phyloP scores from a whole-genome alignment of 92 coral and sea anemone genomes.

The Phenganax subtilis region DNA sequence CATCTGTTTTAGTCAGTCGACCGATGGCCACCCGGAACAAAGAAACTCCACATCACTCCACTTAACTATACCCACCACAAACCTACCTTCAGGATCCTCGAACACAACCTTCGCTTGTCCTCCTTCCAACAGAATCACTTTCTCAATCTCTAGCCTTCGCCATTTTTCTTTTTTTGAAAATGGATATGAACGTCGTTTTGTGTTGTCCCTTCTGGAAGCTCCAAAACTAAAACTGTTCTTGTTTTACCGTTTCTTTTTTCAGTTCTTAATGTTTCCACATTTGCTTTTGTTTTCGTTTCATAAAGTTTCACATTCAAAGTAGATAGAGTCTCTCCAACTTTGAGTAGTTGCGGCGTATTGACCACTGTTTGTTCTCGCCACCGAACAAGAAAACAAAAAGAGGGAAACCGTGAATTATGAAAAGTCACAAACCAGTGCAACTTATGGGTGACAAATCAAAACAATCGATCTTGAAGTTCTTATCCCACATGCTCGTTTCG shows the following conservation, averaged over 20 bases:
- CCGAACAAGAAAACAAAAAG: neutral
- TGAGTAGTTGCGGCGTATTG: neutral
- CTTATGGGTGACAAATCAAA: too few relatives aligned
- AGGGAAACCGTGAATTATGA: too few relatives aligned
- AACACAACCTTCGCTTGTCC: slow-evolving; percentile 22
- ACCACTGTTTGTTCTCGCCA: slow-evolving; percentile 9
- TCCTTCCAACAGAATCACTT: neutral
- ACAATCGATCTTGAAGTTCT: too few relatives aligned
- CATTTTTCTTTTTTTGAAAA: slow-evolving; percentile 61
- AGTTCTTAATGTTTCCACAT: neutral
- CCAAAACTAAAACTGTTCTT: slow-evolving; percentile 58
- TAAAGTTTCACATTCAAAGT: neutral
- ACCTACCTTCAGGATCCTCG: slow-evolving; percentile 8
- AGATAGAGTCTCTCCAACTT: neutral
- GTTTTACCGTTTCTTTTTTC: neutral
- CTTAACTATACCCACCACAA: too few relatives aligned
- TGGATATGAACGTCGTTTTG: slow-evolving; percentile 50
- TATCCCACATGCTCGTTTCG: too few relatives aligned
- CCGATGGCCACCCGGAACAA: too few relatives aligned
- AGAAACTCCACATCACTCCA: too few relatives aligned
- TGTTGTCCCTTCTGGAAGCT: slow-evolving; percentile 38
- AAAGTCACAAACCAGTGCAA: too few relatives aligned
- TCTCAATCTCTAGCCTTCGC: slow-evolving; percentile 70
- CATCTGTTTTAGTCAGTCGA: too few relatives aligned
- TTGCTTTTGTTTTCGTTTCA: neutral